Percentiles rank a stretch among this genome's conserved stretches.
These are phyloP conservation scores for Pantherophis guttatus DNA, from an alignment of 2,113 vertebrate species.

Conservation along the genomic window DNA sequence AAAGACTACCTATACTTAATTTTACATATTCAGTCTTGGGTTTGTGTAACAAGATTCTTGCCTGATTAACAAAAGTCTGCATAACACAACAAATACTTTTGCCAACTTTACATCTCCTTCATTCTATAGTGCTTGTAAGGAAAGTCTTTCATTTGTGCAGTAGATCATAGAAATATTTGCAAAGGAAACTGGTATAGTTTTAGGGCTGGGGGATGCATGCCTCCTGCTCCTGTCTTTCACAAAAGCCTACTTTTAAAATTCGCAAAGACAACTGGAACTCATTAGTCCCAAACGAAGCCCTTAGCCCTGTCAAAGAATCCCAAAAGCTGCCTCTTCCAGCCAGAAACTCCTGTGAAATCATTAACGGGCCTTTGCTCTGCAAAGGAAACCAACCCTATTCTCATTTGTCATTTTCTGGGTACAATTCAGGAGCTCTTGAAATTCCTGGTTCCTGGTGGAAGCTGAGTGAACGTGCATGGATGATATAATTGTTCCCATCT, in stretches of 20 bases:
- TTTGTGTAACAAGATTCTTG: not conserved
- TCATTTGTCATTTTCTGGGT: not conserved
- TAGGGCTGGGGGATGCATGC: conserved; percentile 21
- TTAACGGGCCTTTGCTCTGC: conserved; percentile 28
- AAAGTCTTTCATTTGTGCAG: not conserved
- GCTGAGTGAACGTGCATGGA: fast-evolving
- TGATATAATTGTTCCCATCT: not conserved
- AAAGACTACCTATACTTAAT: not conserved
- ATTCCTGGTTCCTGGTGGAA: not conserved
- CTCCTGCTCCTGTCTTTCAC: conserved; percentile 13
- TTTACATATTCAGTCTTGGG: not conserved
- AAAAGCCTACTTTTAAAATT: not conserved
- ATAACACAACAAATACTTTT: not conserved
- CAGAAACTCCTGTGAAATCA: conserved; percentile 5
- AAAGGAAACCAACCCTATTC: fast-evolving
- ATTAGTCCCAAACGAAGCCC: conserved; percentile 28
- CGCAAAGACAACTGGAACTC: conserved; percentile 17
- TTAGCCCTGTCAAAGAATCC: conserved; percentile 19
- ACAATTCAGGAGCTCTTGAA: conserved; percentile 21
- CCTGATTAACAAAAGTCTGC: not conserved
- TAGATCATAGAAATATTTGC: conserved; percentile 24
- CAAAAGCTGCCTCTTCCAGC: not conserved
- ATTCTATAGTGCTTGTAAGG: not conserved
- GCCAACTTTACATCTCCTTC: not conserved
- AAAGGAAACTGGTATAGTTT: conserved; percentile 23